Evolutionary conservation across 1,140 invertebrate species (phyloP), one percentile per base, ranked within the genome.

Genomic region (Diachasmimorpha longicaudata): DNA sequence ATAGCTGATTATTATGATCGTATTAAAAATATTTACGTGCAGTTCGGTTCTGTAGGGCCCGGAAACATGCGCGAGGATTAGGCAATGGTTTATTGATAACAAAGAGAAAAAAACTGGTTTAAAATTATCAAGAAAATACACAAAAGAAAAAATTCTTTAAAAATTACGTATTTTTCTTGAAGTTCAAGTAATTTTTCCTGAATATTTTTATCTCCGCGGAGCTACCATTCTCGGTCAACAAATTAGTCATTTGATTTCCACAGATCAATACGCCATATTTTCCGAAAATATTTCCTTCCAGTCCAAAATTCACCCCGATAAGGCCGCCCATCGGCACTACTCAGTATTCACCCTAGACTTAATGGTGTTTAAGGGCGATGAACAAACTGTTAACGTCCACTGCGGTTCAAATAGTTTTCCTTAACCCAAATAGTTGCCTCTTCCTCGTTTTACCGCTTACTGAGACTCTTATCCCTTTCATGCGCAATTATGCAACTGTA

Each of bases 401-500:
- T 52, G 48, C 16, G 48, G 48, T 52, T 42, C 9, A 16, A 52
- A 52, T 52, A 52, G 48, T 52, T 52, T 52, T 52, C 48, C 48
- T 52, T 16, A 52, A n/a, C 48, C 48, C 16, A 16, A 52, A 52
- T 52, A 52, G 48, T 52, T 52, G 48, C 48, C 1, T 52, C 48
- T 63, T 63, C 25, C 58, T 63, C 58, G 19, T 63, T 63, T 63
- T 25, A 63, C 58, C 31, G 23, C 19, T 25, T 14, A 55, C 23
- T 3, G 16, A n/a, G 48, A 52, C 48, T 52, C 48, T 63, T 31
- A 63, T 23, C 58, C 58, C 58, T 63, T 52, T 52, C 48, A 52
- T 52, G 48, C n/a, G 48, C 58, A 63, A 63, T 63, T 63, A 63
- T 63, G 58, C 58, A 63, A 63, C 58, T 63, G 19, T 25, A 63